phyloP scores from a whole-genome alignment of 2,888 invertebrate genomes.

The Acanthosepion pharaonis region DNA sequence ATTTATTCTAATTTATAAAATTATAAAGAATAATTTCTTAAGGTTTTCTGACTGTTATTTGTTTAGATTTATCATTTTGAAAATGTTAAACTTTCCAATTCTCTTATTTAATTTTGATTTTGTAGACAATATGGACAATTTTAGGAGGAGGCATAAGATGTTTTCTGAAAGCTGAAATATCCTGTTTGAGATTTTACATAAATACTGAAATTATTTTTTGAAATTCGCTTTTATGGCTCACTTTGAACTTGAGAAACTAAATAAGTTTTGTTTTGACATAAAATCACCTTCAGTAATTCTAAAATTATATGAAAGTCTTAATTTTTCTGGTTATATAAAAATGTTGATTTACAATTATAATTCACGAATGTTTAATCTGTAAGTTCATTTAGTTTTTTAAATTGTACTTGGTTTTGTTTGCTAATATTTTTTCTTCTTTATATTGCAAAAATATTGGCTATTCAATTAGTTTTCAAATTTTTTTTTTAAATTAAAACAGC shows the following conservation, averaged over 20 bases:
- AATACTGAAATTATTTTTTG: not conserved
- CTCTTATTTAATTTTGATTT: too few species aligned
- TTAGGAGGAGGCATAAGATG: not conserved
- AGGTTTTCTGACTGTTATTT: not conserved
- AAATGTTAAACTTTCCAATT: not conserved
- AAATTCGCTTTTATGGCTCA: not conserved
- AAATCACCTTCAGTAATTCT: not conserved
- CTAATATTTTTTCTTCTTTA: not conserved
- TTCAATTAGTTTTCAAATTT: conserved; percentile 22
- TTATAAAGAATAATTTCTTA: too few species aligned
- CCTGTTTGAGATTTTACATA: not conserved
- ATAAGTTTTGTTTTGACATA: not conserved
- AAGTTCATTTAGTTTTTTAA: not conserved
- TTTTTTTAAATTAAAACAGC: not conserved
- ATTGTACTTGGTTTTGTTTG: not conserved
- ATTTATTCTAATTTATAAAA: too few species aligned
- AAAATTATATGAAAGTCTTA: not conserved
- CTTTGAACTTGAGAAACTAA: not conserved
- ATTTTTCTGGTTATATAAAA: not conserved
- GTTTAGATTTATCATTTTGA: not conserved
- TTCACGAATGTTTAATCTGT: not conserved
- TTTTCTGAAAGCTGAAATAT: not conserved
- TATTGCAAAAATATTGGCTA: conserved; percentile 20
- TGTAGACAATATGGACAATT: too few species aligned
- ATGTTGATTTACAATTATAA: not conserved